Percentiles rank a stretch among this genome's conserved stretches.
These are phyloP conservation scores for Clarias batrachus DNA, from an alignment of 2,113 vertebrate species.

Conservation along the genomic window DNA sequence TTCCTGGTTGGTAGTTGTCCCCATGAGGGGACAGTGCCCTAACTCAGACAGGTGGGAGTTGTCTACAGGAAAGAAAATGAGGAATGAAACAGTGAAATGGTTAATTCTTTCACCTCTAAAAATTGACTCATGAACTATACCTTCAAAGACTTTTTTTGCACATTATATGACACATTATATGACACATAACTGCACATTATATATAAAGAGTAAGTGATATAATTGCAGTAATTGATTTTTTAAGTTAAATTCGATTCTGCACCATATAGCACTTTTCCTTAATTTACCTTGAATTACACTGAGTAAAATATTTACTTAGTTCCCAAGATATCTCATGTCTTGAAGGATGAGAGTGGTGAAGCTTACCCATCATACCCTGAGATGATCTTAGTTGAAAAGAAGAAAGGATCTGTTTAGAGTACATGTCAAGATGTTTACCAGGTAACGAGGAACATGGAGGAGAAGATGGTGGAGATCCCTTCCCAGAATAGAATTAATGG, in stretches of 20 bases:
- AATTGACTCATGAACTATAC: neutral
- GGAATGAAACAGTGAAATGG: too few relatives aligned
- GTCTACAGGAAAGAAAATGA: too few relatives aligned
- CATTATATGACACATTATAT: neutral
- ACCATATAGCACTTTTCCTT: neutral
- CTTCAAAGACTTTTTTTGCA: neutral
- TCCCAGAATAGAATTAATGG: conserved; percentile 8
- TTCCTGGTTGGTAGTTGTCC: too few relatives aligned
- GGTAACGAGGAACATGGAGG: neutral
- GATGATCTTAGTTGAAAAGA: neutral
- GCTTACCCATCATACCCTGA: conserved; percentile 24
- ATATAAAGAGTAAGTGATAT: neutral
- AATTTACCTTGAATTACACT: neutral
- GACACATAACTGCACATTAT: neutral
- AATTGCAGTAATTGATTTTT: neutral
- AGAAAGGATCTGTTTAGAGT: neutral
- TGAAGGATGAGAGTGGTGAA: neutral
- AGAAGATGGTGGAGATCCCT: neutral
- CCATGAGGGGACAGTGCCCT: too few relatives aligned
- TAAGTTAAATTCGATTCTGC: neutral
- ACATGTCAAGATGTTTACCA: conserved; percentile 21
- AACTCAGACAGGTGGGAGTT: too few relatives aligned
- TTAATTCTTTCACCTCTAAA: neutral
- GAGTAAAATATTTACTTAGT: neutral
- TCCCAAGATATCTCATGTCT: neutral